Percentiles rank a stretch among this genome's conserved stretches.
Conservation (phyloP, 2,888 invertebrate species). For the Catocala sponsa region DNA sequence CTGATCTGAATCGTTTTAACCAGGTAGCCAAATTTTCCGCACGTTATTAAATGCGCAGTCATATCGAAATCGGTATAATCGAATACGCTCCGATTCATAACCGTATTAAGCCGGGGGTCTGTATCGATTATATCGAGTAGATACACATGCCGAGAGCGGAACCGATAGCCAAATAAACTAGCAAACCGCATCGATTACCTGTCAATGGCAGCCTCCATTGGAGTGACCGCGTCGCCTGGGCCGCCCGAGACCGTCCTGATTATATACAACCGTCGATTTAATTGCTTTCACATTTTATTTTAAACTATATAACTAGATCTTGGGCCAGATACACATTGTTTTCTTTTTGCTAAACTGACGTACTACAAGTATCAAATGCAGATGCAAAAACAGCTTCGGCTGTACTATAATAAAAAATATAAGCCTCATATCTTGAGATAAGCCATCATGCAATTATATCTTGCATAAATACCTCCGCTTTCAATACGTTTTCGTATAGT, state of each 20-base stretch:
- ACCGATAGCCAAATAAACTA: constrained; percentile 87
- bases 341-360: background rate
- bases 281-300: constrained; percentile 24
- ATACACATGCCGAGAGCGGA: constrained; percentile 80
- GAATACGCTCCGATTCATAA: constrained; percentile 74
- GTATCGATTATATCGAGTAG: constrained; percentile 81
- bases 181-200: constrained; percentile 86
- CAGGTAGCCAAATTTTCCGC: constrained; percentile 39
- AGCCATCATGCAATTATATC: no score
- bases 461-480: no score
- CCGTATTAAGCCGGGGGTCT: constrained; percentile 68
- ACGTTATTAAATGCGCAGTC: constrained; percentile 53
- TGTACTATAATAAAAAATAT: no score
- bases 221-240: constrained; percentile 75
- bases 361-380: no score
- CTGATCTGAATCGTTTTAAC: constrained; percentile 21
- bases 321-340: background rate
- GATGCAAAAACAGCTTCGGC: no score
- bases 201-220: constrained; percentile 78
- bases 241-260: constrained; percentile 62
- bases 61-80: constrained; percentile 66
- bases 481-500: no score
- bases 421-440: no score
- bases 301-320: constrained; percentile 2
- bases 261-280: constrained; percentile 33